phyloP scores from a whole-genome alignment of 1,140 invertebrate genomes.

The Heliothis virescens region DNA sequence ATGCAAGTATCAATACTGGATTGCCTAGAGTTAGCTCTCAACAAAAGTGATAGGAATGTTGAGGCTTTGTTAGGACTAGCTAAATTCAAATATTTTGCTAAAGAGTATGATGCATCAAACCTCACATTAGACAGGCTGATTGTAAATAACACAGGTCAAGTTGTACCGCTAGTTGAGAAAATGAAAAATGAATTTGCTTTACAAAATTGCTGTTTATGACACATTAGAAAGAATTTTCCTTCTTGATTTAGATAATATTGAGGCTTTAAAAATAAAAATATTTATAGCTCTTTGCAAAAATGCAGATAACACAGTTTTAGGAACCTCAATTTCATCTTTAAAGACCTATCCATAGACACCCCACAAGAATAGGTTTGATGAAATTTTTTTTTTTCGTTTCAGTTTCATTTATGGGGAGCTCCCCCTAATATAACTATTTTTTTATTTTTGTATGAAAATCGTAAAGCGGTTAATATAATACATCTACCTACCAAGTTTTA shows the following conservation, averaged over 20 bases:
- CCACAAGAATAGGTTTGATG: no score
- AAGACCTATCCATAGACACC: no score
- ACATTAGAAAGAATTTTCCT: conserved; percentile 91
- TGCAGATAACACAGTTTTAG: conserved; percentile 91
- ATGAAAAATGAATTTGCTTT: conserved; percentile 93
- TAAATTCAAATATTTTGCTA: conserved; percentile 87
- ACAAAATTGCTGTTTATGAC: conserved; percentile 93
- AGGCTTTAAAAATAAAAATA: conserved; percentile 91
- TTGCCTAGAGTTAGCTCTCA: conserved; percentile 85
- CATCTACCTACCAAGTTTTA: no score
- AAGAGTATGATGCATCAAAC: conserved; percentile 89
- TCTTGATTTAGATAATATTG: conserved; percentile 91
- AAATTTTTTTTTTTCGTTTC: no score
- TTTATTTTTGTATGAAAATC: no score
- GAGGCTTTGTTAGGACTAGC: conserved; percentile 89
- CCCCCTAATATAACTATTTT: no score
- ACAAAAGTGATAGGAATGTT: conserved; percentile 87
- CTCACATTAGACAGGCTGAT: conserved; percentile 93
- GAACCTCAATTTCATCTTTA: no score
- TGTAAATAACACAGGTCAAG: conserved; percentile 91
- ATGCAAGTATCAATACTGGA: conserved; percentile 80
- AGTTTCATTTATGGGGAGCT: no score
- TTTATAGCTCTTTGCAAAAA: conserved; percentile 92
- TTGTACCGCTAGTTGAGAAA: conserved; percentile 94
- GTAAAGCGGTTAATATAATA: no score